Percentiles rank a stretch among this genome's conserved stretches.
These are phyloP conservation scores for Colletes gigas DNA, from an alignment of 1,140 invertebrate species.

Conservation along the genomic window DNA sequence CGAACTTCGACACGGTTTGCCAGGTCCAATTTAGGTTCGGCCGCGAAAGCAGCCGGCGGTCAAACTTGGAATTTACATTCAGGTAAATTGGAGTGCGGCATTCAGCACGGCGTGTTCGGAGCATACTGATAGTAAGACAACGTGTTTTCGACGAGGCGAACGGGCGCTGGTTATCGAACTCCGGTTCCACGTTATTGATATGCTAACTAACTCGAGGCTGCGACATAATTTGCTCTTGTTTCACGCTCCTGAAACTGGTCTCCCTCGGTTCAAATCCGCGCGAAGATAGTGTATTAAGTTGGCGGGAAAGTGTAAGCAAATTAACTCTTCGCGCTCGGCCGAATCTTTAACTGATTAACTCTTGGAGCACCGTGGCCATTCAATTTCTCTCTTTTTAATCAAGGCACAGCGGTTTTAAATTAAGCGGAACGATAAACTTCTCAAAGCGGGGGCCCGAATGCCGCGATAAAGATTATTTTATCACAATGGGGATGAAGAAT, in stretches of 20 bases:
- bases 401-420: background rate
- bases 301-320: background rate
- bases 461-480: no score
- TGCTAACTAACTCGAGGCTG: constrained; percentile 20
- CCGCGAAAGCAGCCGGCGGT: constrained; percentile 9
- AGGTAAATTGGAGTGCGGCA: constrained; percentile 34
- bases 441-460: no score
- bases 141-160: constrained; percentile 18
- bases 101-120: constrained; percentile 1
- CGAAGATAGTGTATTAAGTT: no score
- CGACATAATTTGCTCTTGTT: constrained; percentile 27
- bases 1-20: constrained; percentile 33
- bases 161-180: constrained; percentile 8
- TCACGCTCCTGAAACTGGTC: background rate
- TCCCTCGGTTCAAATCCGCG: background rate
- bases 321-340: background rate
- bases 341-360: background rate
- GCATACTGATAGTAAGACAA: constrained; percentile 23
- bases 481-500: no score
- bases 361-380: background rate
- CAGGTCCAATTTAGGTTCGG: constrained; percentile 18
- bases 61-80: constrained; percentile 41
- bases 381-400: background rate
- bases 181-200: constrained; percentile 23
- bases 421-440: no score